These are phyloP conservation scores for Thera britannica DNA, from an alignment of 2,888 invertebrate genomes.

Conservation along the genomic window DNA sequence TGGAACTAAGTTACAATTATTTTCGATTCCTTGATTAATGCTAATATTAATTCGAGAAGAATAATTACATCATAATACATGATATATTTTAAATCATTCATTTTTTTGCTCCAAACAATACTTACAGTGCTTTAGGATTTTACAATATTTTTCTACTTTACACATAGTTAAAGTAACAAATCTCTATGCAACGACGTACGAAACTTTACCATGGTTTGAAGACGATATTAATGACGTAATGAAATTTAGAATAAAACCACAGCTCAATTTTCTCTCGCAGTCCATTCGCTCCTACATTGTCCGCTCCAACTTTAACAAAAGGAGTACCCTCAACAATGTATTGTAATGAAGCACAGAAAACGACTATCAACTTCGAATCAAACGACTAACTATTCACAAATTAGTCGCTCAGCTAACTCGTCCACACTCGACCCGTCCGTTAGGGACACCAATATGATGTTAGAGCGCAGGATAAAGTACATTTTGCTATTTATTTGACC, in stretches of 20 bases:
- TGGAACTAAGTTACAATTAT: neutral
- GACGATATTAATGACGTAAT: neutral
- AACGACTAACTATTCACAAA: conserved; percentile 71
- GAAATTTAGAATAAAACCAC: conserved; percentile 7
- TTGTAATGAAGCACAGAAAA: conserved; percentile 63
- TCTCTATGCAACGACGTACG: too few relatives aligned
- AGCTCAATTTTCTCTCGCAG: neutral
- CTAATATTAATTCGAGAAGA: neutral
- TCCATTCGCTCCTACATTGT: conserved; percentile 23
- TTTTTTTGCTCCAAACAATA: too few relatives aligned
- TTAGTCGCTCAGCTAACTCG: conserved; percentile 66
- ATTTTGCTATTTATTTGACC: conserved; percentile 27
- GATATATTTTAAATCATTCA: too few relatives aligned
- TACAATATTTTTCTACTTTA: too few relatives aligned
- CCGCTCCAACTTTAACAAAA: conserved; percentile 21
- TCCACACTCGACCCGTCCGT: conserved; percentile 64
- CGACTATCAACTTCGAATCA: conserved; percentile 63
- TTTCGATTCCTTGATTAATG: neutral
- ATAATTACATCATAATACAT: too few relatives aligned
- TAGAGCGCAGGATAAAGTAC: conserved; percentile 27
- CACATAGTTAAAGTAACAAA: too few relatives aligned
- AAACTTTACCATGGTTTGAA: too few relatives aligned
- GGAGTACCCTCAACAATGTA: conserved; percentile 38
- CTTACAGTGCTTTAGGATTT: neutral
- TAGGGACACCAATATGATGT: conserved; percentile 47